A percentile compares a stretch with the other conserved stretches of the same genome.
These are phyloP conservation scores for Fundulus diaphanus DNA, from an alignment of 2,797 vertebrate species.

Conservation along the genomic window DNA sequence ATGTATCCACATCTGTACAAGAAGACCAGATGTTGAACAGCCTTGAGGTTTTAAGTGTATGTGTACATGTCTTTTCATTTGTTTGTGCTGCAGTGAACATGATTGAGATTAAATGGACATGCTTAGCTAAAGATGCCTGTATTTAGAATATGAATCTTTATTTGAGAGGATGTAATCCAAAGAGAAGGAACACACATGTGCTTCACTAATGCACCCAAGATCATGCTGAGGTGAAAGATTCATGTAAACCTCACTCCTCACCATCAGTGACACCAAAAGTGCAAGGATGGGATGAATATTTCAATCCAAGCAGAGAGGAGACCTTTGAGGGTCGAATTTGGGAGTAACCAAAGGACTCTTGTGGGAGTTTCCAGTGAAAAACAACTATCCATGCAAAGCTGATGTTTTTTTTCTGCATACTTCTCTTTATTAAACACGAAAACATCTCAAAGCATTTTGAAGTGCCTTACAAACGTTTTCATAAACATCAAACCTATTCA, in stretches of 20 bases:
- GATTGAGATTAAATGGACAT: background rate
- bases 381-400: slow-evolving; percentile 15
- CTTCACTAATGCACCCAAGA: slow-evolving; percentile 20
- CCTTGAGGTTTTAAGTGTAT: background rate
- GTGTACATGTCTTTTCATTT: background rate
- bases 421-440: slow-evolving; percentile 18
- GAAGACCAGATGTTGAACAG: slow-evolving; percentile 1
- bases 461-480: background rate
- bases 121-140: slow-evolving; percentile 22
- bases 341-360: slow-evolving; percentile 29
- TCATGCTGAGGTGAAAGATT: slow-evolving; percentile 58
- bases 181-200: slow-evolving; percentile 30
- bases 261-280: slow-evolving; percentile 62
- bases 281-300: slow-evolving; percentile 70
- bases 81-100: background rate
- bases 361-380: slow-evolving; percentile 29
- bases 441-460: slow-evolving; percentile 16
- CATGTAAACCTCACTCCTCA: slow-evolving; percentile 42
- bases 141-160: slow-evolving; percentile 10
- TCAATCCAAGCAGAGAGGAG: slow-evolving; percentile 41
- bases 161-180: slow-evolving; percentile 29
- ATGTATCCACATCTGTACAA: background rate
- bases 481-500: background rate
- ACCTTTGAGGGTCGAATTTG: slow-evolving; percentile 40
- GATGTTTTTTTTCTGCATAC: slow-evolving; percentile 19